Conservation (phyloP, 2,113 vertebrate species). For the Anarrhichthys ocellatus region DNA sequence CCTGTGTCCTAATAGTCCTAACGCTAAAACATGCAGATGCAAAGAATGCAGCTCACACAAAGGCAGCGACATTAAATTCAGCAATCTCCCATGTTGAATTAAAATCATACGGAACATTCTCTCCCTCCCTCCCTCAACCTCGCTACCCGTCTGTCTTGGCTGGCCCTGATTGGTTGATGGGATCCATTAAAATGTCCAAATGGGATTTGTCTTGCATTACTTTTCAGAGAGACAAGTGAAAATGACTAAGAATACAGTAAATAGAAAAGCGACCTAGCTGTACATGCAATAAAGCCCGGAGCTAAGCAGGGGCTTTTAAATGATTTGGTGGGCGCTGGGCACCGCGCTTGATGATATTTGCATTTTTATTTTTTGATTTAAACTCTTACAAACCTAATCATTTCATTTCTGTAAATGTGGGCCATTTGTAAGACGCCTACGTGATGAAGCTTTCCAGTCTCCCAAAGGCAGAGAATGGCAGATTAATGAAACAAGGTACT, state of each 20-base stretch:
- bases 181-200: slow-evolving; percentile 64
- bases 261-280: slow-evolving; percentile 53
- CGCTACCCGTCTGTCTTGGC: slow-evolving; percentile 14
- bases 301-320: slow-evolving; percentile 65
- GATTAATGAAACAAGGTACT: slow-evolving; percentile 39
- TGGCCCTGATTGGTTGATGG: slow-evolving; percentile 59
- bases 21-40: slow-evolving; percentile 36
- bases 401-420: slow-evolving; percentile 64
- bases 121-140: slow-evolving; percentile 13
- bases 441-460: slow-evolving; percentile 46
- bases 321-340: slow-evolving; percentile 48
- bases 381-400: slow-evolving; percentile 58
- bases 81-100: slow-evolving; percentile 51
- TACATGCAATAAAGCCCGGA: slow-evolving; percentile 48
- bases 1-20: slow-evolving; percentile 1
- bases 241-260: slow-evolving; percentile 54
- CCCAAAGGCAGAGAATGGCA: slow-evolving; percentile 30
- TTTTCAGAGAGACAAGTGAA: slow-evolving; percentile 49
- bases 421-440: slow-evolving; percentile 55
- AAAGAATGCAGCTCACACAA: slow-evolving; percentile 31
- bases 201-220: slow-evolving; percentile 52
- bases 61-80: slow-evolving; percentile 36
- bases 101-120: slow-evolving; percentile 40
- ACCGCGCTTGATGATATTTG: slow-evolving; percentile 54
- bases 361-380: slow-evolving; percentile 67